Evolutionary conservation across 2,113 vertebrate genomes (phyloP), one percentile per base, ranked within the genome.

Genomic region (Pachyramphus minor): DNA sequence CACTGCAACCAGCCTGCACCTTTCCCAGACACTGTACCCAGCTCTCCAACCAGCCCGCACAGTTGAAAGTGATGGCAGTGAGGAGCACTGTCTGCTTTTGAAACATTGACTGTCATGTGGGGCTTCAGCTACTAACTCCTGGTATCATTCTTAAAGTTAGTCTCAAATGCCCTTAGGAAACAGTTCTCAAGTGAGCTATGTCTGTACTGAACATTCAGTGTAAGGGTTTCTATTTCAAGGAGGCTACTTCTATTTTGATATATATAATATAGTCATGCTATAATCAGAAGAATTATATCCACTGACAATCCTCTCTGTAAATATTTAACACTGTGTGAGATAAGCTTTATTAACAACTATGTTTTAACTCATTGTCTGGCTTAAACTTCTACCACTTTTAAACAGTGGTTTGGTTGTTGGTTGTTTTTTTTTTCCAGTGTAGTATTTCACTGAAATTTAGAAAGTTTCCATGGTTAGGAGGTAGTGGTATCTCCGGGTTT

Each of bases 1-100:
- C 0, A 0, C 8, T 53, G n/a, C 41, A 52, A 12, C 28, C 49
- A 47, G 44, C 44, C 67, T 7, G 30, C 0, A 1, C 33, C 21
- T 28, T 60, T 66, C 37, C 50, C 18, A 4, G 2, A 5, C 14
- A 0, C 4, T 28, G 69, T 18, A 56, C 39, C 28, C 60, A 33
- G 30, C 31, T 30, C 44, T 62, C 30, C 72, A 58, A n/a, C 27
- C 31, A 58, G 56, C 58, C 31, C 3, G 3, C 28, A 37, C 0
- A 0, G 8, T 1, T 84, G 45, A 33, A 13, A 23, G 31, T 4
- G 9, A 11, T 27, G 55, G 33, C 47, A 67, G 47, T 3, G 4
- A 67, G 63, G 47, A 59, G 60, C 4, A 14, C 18, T 10, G 39
- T 11, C 47, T 3, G 3, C 60, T 58, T 73, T 23, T 14, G 21